These are phyloP conservation scores for Acrobasis suavella DNA, from an alignment of 2,888 invertebrate genomes.

Conservation along the genomic window DNA sequence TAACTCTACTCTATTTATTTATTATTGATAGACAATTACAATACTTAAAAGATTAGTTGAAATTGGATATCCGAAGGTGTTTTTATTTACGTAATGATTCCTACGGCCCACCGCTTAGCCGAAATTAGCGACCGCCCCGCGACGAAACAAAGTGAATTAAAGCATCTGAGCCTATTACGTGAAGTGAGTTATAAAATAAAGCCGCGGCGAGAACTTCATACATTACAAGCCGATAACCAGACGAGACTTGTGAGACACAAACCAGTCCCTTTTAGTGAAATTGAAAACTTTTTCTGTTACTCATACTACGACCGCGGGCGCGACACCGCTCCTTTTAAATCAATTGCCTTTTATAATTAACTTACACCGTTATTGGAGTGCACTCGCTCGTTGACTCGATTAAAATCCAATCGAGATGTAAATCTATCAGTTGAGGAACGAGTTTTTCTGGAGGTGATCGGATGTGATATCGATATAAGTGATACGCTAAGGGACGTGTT, in stretches of 20 bases:
- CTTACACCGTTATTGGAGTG: constrained; percentile 76
- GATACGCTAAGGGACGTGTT: constrained; percentile 35
- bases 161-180: constrained; percentile 73
- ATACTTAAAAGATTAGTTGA: not conserved
- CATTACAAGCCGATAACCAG: constrained; percentile 83
- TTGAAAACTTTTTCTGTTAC: constrained; percentile 83
- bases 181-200: constrained; percentile 82
- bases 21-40: too few relatives aligned
- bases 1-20: too few relatives aligned
- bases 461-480: constrained; percentile 58
- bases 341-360: constrained; percentile 82
- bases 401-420: constrained; percentile 77
- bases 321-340: constrained; percentile 79
- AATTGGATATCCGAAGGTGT: not conserved
- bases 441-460: constrained; percentile 66
- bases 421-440: constrained; percentile 68
- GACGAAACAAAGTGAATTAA: constrained; percentile 70
- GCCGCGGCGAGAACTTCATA: constrained; percentile 79
- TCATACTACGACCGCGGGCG: constrained; percentile 74
- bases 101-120: constrained; percentile 14
- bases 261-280: constrained; percentile 84
- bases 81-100: constrained; percentile 1
- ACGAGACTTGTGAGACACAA: constrained; percentile 82
- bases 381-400: constrained; percentile 74
- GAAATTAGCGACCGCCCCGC: constrained; percentile 56